Conservation (phyloP, 2,113 vertebrate genomes). For the Copsychus sechellarum region DNA sequence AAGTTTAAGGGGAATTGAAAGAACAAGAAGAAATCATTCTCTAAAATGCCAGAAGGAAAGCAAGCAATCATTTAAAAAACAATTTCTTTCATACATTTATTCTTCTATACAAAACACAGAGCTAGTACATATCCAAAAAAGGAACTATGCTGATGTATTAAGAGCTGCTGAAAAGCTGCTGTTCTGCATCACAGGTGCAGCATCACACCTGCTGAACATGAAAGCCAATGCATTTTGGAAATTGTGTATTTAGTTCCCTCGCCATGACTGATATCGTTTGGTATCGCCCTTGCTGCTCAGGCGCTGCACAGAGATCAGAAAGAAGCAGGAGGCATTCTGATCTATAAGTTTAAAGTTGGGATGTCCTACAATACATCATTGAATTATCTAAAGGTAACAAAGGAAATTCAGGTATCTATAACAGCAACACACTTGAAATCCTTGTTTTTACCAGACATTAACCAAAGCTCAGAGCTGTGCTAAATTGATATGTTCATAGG, state of each 20-base stretch:
- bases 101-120: neutral
- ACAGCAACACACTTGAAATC: neutral
- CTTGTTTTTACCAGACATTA: neutral
- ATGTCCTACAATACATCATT: neutral
- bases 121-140: neutral
- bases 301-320: neutral
- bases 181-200: neutral
- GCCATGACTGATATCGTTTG: rapidly evolving
- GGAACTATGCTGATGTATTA: neutral
- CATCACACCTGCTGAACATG: neutral
- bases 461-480: neutral
- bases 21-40: neutral
- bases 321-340: neutral
- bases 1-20: neutral
- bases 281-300: rapidly evolving
- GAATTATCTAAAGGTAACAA: neutral
- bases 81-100: neutral
- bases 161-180: neutral
- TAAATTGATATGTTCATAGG: neutral
- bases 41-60: slow-evolving; percentile 10
- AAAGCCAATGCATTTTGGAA: neutral
- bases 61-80: neutral
- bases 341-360: neutral
- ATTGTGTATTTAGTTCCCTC: neutral
- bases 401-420: neutral